Conservation (phyloP, 2,888 invertebrate genomes). For the Euphydryas editha region DNA sequence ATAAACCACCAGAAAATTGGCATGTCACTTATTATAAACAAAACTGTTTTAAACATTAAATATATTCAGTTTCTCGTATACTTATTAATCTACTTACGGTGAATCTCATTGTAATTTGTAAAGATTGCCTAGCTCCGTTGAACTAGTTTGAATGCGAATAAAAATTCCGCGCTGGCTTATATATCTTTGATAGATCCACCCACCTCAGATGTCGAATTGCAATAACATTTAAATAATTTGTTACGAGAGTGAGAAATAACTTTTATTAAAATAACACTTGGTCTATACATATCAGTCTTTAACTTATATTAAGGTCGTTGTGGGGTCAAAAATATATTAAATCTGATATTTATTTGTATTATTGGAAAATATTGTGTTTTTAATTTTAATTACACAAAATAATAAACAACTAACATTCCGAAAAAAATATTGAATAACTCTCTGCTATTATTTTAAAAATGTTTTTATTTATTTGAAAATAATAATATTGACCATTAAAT, state of each 20-base stretch:
- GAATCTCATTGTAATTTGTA: conserved; percentile 62
- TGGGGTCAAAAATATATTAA: conserved; percentile 22
- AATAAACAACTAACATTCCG: too few relatives aligned
- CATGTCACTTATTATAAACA: conserved; percentile 12
- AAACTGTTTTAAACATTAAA: conserved; percentile 11
- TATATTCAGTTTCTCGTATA: conserved; percentile 11
- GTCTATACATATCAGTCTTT: conserved; percentile 36
- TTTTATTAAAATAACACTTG: conserved; percentile 46
- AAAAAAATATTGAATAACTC: too few relatives aligned
- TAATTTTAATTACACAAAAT: not conserved
- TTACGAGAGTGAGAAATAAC: conserved; percentile 56
- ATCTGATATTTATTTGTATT: not conserved
- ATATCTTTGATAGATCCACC: conserved; percentile 72
- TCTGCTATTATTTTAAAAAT: too few relatives aligned
- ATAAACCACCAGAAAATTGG: conserved; percentile 20
- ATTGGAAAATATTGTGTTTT: not conserved
- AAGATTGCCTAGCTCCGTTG: conserved; percentile 63
- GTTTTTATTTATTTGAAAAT: too few relatives aligned
- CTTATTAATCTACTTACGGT: conserved; percentile 62
- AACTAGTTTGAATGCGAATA: conserved; percentile 75
- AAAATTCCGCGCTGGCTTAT: conserved; percentile 75
- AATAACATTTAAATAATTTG: conserved; percentile 75
- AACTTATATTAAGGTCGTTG: conserved; percentile 34
- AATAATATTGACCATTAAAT: too few relatives aligned
- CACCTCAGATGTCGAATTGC: conserved; percentile 67